A percentile compares a stretch with the other conserved stretches of the same genome.
Evolutionary conservation across 2,888 invertebrate species (phyloP).

Genomic region (Eudiplozoon nipponicum): DNA sequence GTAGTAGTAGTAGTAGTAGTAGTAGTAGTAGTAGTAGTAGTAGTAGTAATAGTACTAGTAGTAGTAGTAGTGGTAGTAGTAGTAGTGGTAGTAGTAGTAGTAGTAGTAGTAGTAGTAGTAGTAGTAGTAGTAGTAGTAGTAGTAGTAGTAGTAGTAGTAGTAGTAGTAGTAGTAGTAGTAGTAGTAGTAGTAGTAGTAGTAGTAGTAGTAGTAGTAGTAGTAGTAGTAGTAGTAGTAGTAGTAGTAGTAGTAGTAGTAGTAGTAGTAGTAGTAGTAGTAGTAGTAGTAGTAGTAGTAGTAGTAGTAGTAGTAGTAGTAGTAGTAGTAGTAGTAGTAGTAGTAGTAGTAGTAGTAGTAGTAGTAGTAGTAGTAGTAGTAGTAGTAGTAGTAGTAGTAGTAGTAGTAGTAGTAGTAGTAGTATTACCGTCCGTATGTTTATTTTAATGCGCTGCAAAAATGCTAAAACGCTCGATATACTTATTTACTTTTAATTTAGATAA

Average conservation of each 20-base stretch:
- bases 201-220: constrained; percentile 18
- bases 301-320: constrained; percentile 17
- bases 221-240: constrained; percentile 18
- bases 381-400: constrained; percentile 17
- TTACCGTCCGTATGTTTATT: constrained; percentile 8
- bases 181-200: constrained; percentile 18
- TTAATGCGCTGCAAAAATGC: no score
- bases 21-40: no score
- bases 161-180: constrained; percentile 18
- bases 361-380: constrained; percentile 17
- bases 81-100: constrained; percentile 18
- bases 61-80: constrained; percentile 17
- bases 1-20: no score
- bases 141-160: constrained; percentile 18
- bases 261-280: constrained; percentile 18
- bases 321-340: constrained; percentile 17
- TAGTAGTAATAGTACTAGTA: constrained; percentile 18
- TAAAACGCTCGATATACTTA: no score
- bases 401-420: no score
- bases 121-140: constrained; percentile 17
- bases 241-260: constrained; percentile 17
- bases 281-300: constrained; percentile 17
- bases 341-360: constrained; percentile 18
- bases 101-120: constrained; percentile 18
- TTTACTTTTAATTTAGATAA: no score